Base-by-base conservation (phyloP, 92 coral and sea anemone genomes). In the Anthopleura xanthogrammica region DNA sequence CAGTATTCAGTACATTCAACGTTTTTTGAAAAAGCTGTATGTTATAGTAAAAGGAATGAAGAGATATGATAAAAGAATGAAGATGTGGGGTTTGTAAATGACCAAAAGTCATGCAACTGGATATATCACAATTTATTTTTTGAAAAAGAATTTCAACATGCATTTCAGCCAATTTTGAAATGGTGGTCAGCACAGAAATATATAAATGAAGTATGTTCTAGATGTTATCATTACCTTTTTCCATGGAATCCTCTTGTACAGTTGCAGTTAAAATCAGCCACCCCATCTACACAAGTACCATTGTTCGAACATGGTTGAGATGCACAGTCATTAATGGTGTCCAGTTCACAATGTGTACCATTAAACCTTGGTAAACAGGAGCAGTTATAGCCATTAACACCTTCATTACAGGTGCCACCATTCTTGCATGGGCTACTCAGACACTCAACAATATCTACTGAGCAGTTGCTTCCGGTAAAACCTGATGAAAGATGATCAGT, bases 291-390 rank as follows among this genome's bases (percentile, higher is more conserved):
- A 77, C 97, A 93, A 50, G 90, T 85, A 48, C 87, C 97, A 72
- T 81, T 85, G 82, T 93, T 86, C 62, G 64, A 29, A 80, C 97
- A 93, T 50, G 94, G 92, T 5, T 79, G 55, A 22, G 57, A 46
- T 60, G 19, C 11, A 85, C 97, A 93, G 80, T 93, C 97, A 78
- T 93, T 79, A n/a, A 86, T 39, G 29, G 80, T 60, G 82, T 85
- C 85, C 58, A 87, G 46, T 82, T 88, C 89, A 83, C 98, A 94
- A 78, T 88, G 86, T 55, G 81, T 66, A 12, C 98, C 98, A 43
- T 77, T 82, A 77, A 89, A 91, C 60, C 94, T 85, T 13, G 84
- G 54, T 16, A 71, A 60, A 71, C 98, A 95, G 3, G 90, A 52
- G 76, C 98, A 95, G 57, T 89, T 85, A 77, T 85, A 95, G 41